These are phyloP conservation scores for Saccostrea cuccullata DNA, from an alignment of 1,140 invertebrate species.

Conservation along the genomic window DNA sequence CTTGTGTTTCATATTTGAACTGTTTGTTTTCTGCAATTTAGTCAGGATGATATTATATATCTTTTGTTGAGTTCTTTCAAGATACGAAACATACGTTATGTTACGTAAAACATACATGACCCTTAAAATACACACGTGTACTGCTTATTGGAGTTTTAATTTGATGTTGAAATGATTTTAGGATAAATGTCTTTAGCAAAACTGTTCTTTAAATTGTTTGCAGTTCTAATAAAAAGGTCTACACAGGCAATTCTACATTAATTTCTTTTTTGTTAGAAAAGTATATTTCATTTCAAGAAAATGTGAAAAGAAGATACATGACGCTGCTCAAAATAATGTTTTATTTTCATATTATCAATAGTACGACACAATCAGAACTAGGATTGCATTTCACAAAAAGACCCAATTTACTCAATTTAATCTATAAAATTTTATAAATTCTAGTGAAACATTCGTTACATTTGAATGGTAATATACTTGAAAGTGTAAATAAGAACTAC, in stretches of 20 bases:
- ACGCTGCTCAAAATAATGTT: conserved; percentile 16
- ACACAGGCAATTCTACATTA: not conserved
- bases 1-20: not conserved
- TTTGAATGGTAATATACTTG: not conserved
- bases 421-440: not conserved
- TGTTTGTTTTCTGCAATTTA: not conserved
- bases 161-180: not conserved
- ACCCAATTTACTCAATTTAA: not conserved
- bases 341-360: not conserved
- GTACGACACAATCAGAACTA: not conserved
- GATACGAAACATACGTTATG: conserved; percentile 1
- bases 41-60: not conserved
- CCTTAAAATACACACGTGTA: not conserved
- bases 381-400: not conserved
- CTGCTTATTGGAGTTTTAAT: not conserved
- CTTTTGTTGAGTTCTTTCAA: conserved; percentile 8
- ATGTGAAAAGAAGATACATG: not conserved
- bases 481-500: conserved; percentile 18
- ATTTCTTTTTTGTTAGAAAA: not conserved
- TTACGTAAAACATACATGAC: conserved; percentile 7
- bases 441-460: conserved; percentile 20
- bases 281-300: not conserved
- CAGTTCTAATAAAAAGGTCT: conserved; percentile 8
- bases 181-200: not conserved
- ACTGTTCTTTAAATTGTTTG: not conserved